A percentile compares a stretch with the other conserved stretches of the same genome.
These are phyloP conservation scores for Mactra quadrangularis DNA, from an alignment of 1,140 invertebrate genomes.

Conservation along the genomic window DNA sequence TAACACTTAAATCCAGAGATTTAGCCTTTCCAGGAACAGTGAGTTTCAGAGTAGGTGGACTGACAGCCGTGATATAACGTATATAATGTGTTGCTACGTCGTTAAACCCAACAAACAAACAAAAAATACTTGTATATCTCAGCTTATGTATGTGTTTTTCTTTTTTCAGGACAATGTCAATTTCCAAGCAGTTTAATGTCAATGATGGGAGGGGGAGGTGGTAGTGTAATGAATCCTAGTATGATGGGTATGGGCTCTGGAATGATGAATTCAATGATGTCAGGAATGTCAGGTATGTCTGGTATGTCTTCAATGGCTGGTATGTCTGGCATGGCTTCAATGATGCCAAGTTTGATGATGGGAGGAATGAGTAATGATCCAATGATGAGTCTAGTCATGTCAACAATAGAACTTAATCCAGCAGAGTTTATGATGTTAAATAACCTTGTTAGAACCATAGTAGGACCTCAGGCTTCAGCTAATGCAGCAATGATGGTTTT, in stretches of 20 bases:
- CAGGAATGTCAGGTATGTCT: conserved; percentile 1
- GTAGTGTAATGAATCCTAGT: background rate
- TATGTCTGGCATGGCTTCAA: background rate
- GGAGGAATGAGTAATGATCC: background rate
- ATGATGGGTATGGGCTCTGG: conserved; percentile 4
- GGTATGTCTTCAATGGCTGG: background rate
- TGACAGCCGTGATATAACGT: too few species aligned
- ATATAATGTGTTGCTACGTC: too few species aligned
- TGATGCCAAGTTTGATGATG: background rate
- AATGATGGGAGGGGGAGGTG: too few species aligned
- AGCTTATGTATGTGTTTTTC: background rate
- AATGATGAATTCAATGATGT: conserved; percentile 13
- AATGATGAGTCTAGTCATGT: conserved; percentile 23
- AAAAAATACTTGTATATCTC: too few species aligned
- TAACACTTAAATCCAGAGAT: too few species aligned
- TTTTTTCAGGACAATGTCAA: conserved; percentile 30
- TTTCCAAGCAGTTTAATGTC: background rate
- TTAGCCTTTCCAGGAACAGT: too few species aligned
- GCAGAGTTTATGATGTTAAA: conserved; percentile 22
- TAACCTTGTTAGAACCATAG: conserved; percentile 29
- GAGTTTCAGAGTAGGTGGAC: too few species aligned
- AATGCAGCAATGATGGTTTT: conserved; percentile 41
- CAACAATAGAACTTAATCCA: conserved; percentile 5
- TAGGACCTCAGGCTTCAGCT: conserved; percentile 11
- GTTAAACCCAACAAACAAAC: too few species aligned